Evolutionary conservation across 2,113 vertebrate genomes (phyloP).

Genomic region (Erythrolamprus reginae): DNA sequence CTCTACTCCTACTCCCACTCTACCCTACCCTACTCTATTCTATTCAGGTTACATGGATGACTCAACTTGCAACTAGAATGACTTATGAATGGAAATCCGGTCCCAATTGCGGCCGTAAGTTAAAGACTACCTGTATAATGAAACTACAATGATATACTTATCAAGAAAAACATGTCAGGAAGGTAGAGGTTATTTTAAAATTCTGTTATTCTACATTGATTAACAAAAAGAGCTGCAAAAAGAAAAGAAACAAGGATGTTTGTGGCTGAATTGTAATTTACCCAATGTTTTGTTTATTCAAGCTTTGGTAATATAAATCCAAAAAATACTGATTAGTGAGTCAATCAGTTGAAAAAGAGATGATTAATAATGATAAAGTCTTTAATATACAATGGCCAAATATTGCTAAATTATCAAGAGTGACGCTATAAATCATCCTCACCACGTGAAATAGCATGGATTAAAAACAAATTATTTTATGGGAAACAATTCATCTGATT

Average conservation of each 20-base stretch:
- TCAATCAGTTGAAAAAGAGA: neutral
- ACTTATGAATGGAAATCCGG: neutral
- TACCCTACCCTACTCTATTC: too few species aligned
- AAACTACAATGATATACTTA: neutral
- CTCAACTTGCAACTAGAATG: neutral
- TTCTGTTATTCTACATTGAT: neutral
- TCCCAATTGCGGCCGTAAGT: too few species aligned
- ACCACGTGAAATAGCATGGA: neutral
- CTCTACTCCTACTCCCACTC: too few species aligned
- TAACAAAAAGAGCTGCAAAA: neutral
- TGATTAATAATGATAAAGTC: neutral
- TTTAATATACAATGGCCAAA: neutral
- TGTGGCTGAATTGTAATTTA: neutral
- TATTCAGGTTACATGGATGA: too few species aligned
- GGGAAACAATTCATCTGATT: neutral
- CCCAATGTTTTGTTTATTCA: neutral
- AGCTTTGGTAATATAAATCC: neutral
- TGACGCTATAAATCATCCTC: neutral
- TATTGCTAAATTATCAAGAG: neutral
- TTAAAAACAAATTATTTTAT: neutral
- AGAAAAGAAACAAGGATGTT: neutral
- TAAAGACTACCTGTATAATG: neutral
- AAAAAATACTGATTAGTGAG: neutral
- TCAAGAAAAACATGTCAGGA: neutral
- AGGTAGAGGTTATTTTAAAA: neutral